Conservation (phyloP, 2,797 vertebrate genomes). For the Gallinago solitaria region DNA sequence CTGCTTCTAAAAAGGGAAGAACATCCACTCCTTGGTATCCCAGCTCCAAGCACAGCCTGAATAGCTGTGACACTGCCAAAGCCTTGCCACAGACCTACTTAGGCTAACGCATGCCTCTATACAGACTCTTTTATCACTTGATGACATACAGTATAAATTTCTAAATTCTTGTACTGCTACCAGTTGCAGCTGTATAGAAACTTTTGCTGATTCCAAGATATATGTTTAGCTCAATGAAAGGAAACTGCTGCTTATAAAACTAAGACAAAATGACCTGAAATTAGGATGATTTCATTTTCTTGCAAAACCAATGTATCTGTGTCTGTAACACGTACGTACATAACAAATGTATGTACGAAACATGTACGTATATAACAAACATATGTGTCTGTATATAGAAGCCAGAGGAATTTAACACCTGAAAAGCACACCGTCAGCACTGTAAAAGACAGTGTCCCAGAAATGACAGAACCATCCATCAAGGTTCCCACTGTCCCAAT, state of each 20-base stretch:
- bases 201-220: no score
- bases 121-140: not conserved
- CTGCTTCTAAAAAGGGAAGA: not conserved
- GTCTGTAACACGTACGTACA: no score
- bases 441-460: not conserved
- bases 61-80: not conserved
- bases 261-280: not conserved
- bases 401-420: not conserved
- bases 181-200: no score
- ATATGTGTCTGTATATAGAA: not conserved
- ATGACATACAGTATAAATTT: no score
- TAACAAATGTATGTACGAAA: no score
- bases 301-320: not conserved
- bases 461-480: not conserved
- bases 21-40: not conserved
- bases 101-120: accelerated
- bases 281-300: not conserved
- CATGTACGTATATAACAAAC: no score
- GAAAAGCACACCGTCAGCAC: not conserved
- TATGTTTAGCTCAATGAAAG: no score
- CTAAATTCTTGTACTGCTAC: no score
- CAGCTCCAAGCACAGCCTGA: not conserved
- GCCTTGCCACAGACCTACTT: not conserved
- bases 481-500: not conserved
- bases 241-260: not conserved